Percentiles rank a stretch among this genome's conserved stretches.
phyloP scores from a whole-genome alignment of 2,888 invertebrate genomes.

The Aproaerema taeniolella region DNA sequence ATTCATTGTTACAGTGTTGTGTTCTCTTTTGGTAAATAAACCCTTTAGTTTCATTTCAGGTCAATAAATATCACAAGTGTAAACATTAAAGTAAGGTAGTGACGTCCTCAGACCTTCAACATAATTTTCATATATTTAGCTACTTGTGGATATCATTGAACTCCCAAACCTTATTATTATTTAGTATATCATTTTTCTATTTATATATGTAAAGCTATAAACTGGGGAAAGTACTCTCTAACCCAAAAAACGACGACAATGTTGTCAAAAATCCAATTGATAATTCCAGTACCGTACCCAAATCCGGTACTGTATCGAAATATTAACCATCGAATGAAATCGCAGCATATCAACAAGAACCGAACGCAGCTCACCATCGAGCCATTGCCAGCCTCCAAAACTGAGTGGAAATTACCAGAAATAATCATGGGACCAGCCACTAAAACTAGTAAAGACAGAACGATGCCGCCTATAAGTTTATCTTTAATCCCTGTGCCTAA shows the following conservation, averaged over 20 bases:
- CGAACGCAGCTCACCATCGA: constrained; percentile 69
- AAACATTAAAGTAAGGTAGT: too few relatives aligned
- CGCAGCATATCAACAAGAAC: constrained; percentile 74
- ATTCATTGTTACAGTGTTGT: too few relatives aligned
- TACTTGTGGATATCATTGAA: too few relatives aligned
- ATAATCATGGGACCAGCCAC: constrained; percentile 50
- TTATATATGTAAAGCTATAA: constrained; percentile 31
- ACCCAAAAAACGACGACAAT: constrained; percentile 48
- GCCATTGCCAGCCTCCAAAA: constrained; percentile 51
- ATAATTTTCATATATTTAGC: too few relatives aligned
- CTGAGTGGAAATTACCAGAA: constrained; percentile 61
- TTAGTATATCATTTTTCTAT: constrained; percentile 19
- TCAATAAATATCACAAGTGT: too few relatives aligned
- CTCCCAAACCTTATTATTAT: too few relatives aligned
- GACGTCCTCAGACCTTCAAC: too few relatives aligned
- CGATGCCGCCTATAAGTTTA: constrained; percentile 67
- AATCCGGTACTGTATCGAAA: constrained; percentile 33
- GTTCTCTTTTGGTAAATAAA: too few relatives aligned
- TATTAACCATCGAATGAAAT: too few relatives aligned
- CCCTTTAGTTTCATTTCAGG: too few relatives aligned
- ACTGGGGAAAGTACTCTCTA: constrained; percentile 23
- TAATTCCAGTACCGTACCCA: constrained; percentile 46
- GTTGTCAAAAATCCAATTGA: constrained; percentile 74
- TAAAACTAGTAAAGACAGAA: constrained; percentile 50
- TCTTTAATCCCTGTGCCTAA: constrained; percentile 65